A percentile compares a stretch with the other conserved stretches of the same genome.
Evolutionary conservation across 2,888 invertebrate species (phyloP).

Genomic region (Herminia tarsipennalis): DNA sequence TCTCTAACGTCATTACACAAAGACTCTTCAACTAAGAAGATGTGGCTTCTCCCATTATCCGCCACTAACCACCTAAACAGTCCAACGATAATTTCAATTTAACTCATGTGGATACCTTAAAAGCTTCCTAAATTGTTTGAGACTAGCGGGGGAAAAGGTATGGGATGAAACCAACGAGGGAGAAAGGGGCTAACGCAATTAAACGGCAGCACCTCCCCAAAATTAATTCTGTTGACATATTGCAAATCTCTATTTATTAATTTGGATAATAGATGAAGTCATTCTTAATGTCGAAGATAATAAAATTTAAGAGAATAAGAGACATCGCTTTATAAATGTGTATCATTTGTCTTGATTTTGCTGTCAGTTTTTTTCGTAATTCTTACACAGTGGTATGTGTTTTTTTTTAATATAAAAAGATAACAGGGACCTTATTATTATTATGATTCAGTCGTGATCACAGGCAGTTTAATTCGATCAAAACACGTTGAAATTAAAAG

Average conservation of each 20-base stretch:
- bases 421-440: too few species aligned
- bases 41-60: conserved; percentile 12
- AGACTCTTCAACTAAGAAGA: conserved; percentile 3
- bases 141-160: conserved; percentile 14
- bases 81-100: conserved; percentile 50
- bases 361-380: too few species aligned
- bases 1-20: conserved; percentile 3
- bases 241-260: conserved; percentile 23
- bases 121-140: conserved; percentile 57
- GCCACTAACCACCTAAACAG: conserved; percentile 11
- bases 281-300: conserved; percentile 13
- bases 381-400: too few species aligned
- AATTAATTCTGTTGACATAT: conserved; percentile 47
- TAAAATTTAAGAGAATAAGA: not conserved
- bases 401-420: too few species aligned
- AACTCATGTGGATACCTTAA: conserved; percentile 63
- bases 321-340: not conserved
- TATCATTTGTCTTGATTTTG: not conserved
- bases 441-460: too few species aligned
- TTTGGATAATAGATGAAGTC: conserved; percentile 14
- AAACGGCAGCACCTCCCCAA: conserved; percentile 41
- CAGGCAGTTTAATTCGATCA: too few species aligned
- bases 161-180: conserved; percentile 11
- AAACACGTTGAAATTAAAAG: too few species aligned
- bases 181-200: conserved; percentile 48